phyloP scores from a whole-genome alignment of 1,140 invertebrate species.

The Hypsibius dujardini region DNA sequence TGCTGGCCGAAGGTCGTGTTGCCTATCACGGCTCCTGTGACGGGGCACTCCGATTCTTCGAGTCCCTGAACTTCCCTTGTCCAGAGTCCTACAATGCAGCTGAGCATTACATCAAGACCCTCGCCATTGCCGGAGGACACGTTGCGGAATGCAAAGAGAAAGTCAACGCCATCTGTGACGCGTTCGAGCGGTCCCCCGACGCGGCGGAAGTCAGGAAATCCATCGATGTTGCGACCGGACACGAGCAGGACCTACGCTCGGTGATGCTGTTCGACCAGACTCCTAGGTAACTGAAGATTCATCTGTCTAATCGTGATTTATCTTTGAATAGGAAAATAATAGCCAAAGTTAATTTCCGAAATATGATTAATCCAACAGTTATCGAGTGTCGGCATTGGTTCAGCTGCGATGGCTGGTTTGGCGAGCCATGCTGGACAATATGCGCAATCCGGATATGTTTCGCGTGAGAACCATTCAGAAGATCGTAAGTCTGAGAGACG shows the following conservation, averaged over 20 bases:
- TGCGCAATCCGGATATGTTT: conserved; percentile 14
- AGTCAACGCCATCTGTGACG: conserved; percentile 55
- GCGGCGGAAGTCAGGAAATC: background rate
- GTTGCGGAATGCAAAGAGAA: background rate
- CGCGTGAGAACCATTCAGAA: conserved; percentile 2
- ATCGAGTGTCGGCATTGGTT: conserved; percentile 4
- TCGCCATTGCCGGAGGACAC: background rate
- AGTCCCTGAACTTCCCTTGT: background rate
- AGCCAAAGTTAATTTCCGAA: too few species aligned
- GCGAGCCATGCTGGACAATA: conserved; percentile 9
- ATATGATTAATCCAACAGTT: background rate
- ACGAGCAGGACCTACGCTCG: background rate
- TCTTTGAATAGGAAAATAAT: too few species aligned
- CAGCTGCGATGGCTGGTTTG: background rate
- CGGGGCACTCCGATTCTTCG: conserved; percentile 28
- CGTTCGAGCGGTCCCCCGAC: conserved; percentile 41
- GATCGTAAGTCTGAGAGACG: background rate
- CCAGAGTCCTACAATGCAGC: conserved; percentile 8
- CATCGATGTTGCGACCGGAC: background rate
- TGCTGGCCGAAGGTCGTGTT: conserved; percentile 21
- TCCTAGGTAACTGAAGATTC: background rate
- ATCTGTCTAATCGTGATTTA: background rate
- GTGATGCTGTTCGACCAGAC: background rate
- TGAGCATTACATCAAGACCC: conserved; percentile 9
- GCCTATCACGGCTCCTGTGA: conserved; percentile 27